Evolutionary conservation across 2,888 invertebrate genomes (phyloP), one percentile per base, ranked within the genome.

Genomic region (Cephus spinipes): DNA sequence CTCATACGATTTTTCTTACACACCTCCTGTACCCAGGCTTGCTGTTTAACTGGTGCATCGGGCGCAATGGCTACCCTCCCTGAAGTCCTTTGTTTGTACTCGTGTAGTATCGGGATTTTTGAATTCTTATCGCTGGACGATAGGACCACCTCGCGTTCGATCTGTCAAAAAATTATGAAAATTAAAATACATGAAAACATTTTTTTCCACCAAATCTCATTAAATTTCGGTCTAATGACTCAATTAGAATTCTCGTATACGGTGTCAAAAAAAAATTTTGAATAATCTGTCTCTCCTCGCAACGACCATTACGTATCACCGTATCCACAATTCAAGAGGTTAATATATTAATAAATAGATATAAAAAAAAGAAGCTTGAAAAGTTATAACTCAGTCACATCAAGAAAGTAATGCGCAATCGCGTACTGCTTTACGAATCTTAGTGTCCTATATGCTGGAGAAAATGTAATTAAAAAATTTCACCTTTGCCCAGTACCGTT

Each of bases 61-160:
- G 96, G 96, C 6, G 96, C 96, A 40, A 96, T 95, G 1, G 95
- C 94, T 34, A 92, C 92, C 85, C 88, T 89, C 84, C 90, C 90
- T 81, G 88, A 85, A 69, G 93, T 92, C 83, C 93, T 91, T 86
- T 94, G 93, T 89, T 95, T 94, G 86, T 95, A 95, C 87, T 96
- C 96, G 90, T 95, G 95, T 77, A 96, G 93, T 82, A 96, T 95
- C 3, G 96, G 96, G 77, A 96, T 95, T 91, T 96, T 96, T 68
- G 95, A 95, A 91, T 95, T 95, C 92, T 96, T 96, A 90, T 96
- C 96, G 0, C 94, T 94, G 68, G 94, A 95, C 4, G 95, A 95
- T 78, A 96, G 91, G 77, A 96, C 95, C 85, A 96, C 95, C 92
- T 96, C 96, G 73, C 96, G 94, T 91, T 96, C 96, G 91, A 96